Evolutionary conservation across 2,888 invertebrate species (phyloP).

Genomic region (Agrenia bidenticulata): DNA sequence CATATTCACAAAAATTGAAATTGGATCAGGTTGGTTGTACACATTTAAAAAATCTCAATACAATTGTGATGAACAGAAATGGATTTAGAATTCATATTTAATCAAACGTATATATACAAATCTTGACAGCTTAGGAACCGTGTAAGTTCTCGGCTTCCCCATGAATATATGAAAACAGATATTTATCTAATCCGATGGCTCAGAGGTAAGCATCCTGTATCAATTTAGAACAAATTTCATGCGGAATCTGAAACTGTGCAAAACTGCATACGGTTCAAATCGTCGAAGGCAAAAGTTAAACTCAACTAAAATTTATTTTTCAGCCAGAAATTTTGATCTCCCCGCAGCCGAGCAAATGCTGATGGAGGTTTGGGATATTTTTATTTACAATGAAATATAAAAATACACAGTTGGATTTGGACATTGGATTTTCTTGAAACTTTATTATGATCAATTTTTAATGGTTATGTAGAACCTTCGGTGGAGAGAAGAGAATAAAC

Average conservation of each 20-base stretch:
- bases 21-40: neutral
- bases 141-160: constrained; percentile 5
- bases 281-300: neutral
- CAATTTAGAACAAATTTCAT: too few relatives aligned
- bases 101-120: neutral
- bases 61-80: too few relatives aligned
- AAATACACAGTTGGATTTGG: too few relatives aligned
- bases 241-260: too few relatives aligned
- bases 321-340: constrained; percentile 17
- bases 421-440: too few relatives aligned
- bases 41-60: too few relatives aligned
- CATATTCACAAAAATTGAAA: constrained; percentile 6
- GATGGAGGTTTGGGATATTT: constrained; percentile 6
- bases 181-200: constrained; percentile 9
- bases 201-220: neutral
- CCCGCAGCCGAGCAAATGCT: constrained; percentile 5
- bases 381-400: too few relatives aligned
- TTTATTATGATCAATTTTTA: too few relatives aligned
- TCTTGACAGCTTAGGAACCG: neutral
- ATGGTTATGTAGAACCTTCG: neutral
- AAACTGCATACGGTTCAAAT: too few relatives aligned
- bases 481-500: constrained; percentile 1
- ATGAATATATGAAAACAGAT: constrained; percentile 11
- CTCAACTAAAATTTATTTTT: neutral
- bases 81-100: neutral